phyloP scores from a whole-genome alignment of 2,888 invertebrate species.

The Metellina segmentata region DNA sequence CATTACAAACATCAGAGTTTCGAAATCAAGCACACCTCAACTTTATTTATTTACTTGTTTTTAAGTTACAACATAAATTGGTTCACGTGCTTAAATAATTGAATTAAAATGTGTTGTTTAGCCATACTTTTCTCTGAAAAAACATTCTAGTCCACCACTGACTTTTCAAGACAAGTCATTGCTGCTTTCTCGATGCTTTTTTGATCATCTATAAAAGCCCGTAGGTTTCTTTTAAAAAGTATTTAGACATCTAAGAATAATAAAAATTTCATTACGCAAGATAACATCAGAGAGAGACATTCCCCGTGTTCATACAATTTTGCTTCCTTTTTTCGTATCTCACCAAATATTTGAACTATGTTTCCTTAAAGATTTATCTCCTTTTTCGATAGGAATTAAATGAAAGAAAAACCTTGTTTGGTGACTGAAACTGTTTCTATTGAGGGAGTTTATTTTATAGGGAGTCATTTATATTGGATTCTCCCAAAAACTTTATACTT shows the following conservation, averaged over 20 bases:
- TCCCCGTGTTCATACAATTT: background rate
- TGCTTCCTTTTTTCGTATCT: background rate
- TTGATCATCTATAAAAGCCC: background rate
- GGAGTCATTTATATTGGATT: background rate
- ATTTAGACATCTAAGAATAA: background rate
- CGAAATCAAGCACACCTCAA: too few relatives aligned
- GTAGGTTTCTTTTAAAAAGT: background rate
- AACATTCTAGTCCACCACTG: background rate
- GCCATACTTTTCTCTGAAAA: too few relatives aligned
- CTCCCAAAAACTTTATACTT: background rate
- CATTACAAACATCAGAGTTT: too few relatives aligned
- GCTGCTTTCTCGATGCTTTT: background rate
- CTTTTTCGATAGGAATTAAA: background rate
- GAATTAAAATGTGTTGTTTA: too few relatives aligned
- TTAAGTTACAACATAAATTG: too few relatives aligned
- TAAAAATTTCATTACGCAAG: background rate
- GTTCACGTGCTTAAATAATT: too few relatives aligned
- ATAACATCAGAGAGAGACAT: background rate
- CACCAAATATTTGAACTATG: background rate
- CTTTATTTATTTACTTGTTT: too few relatives aligned
- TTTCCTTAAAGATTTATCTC: background rate
- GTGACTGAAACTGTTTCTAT: background rate
- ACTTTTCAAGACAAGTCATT: background rate
- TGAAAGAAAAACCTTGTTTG: background rate
- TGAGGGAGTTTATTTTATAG: background rate